Evolutionary conservation across 2,797 vertebrate genomes (phyloP).

Genomic region (Malacoraja senta): DNA sequence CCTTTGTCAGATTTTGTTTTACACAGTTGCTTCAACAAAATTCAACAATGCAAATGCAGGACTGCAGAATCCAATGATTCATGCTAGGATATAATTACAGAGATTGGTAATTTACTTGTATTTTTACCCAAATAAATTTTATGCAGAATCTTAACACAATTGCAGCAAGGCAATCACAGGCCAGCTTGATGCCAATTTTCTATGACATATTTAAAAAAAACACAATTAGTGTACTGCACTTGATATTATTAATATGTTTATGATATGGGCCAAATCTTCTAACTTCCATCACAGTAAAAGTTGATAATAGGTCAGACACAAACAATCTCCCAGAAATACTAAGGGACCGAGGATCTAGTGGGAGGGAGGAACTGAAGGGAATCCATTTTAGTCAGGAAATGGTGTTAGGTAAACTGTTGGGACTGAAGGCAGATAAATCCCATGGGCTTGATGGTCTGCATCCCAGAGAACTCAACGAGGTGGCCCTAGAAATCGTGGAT

Average conservation of each 20-base stretch:
- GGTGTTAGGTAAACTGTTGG: too few species aligned
- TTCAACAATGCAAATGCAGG: not conserved
- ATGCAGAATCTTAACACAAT: not conserved
- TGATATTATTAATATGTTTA: not conserved
- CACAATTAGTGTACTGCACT: not conserved
- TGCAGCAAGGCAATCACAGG: not conserved
- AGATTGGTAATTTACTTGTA: not conserved
- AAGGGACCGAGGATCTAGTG: too few species aligned
- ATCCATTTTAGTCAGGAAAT: too few species aligned
- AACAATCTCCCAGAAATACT: too few species aligned
- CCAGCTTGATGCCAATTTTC: too few species aligned
- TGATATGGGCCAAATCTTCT: not conserved
- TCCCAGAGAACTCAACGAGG: too few species aligned
- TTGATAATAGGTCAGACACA: not conserved
- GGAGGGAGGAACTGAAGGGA: too few species aligned
- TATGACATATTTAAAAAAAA: not conserved
- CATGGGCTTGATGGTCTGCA: too few species aligned
- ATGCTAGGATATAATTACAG: not conserved
- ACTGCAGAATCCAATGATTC: not conserved
- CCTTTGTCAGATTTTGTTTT: not conserved
- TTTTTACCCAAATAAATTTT: not conserved
- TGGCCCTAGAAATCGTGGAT: too few species aligned
- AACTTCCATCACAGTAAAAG: not conserved
- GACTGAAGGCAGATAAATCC: too few species aligned
- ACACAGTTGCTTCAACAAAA: not conserved